Conservation (phyloP, 1,140 invertebrate species). For the Drosophila takahashii region DNA sequence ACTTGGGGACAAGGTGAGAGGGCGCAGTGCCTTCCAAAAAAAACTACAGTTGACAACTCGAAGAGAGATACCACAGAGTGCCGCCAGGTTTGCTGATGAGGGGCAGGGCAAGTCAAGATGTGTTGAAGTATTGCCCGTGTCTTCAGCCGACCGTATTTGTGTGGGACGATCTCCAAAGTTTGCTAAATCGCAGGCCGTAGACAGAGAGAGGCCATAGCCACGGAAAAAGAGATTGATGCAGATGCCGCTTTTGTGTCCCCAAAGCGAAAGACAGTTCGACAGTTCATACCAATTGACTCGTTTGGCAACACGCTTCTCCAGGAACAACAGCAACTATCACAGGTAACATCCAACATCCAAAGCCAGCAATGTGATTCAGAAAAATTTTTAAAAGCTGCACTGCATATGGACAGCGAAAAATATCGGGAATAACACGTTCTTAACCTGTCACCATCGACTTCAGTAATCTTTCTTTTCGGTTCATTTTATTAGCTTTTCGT, state of each 20-base stretch:
- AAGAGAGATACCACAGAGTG: constrained; percentile 34
- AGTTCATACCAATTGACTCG: constrained; percentile 73
- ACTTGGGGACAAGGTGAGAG: constrained; percentile 61
- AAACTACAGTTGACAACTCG: constrained; percentile 64
- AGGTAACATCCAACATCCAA: constrained; percentile 11
- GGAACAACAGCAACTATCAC: constrained; percentile 30
- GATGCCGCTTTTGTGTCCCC: constrained; percentile 22
- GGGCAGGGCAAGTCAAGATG: constrained; percentile 57
- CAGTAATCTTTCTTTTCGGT: constrained; percentile 12
- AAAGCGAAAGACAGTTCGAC: constrained; percentile 60
- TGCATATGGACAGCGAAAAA: constrained; percentile 35
- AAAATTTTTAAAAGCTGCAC: constrained; percentile 30
- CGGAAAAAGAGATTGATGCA: constrained; percentile 7
- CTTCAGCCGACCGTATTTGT: constrained; percentile 44
- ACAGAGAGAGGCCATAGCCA: constrained; percentile 18
- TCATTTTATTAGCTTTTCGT: constrained; percentile 1
- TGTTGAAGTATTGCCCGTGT: constrained; percentile 38
- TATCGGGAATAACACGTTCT: constrained; percentile 40
- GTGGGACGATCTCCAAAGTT: constrained; percentile 71
- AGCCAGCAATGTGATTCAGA: background rate
- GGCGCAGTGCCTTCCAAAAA: constrained; percentile 62
- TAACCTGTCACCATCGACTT: constrained; percentile 12
- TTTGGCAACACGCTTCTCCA: constrained; percentile 70
- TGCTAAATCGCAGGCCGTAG: constrained; percentile 49
- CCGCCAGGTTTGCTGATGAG: constrained; percentile 42